phyloP scores from a whole-genome alignment of 2,888 invertebrate genomes.

The Erpobdella octoculata region DNA sequence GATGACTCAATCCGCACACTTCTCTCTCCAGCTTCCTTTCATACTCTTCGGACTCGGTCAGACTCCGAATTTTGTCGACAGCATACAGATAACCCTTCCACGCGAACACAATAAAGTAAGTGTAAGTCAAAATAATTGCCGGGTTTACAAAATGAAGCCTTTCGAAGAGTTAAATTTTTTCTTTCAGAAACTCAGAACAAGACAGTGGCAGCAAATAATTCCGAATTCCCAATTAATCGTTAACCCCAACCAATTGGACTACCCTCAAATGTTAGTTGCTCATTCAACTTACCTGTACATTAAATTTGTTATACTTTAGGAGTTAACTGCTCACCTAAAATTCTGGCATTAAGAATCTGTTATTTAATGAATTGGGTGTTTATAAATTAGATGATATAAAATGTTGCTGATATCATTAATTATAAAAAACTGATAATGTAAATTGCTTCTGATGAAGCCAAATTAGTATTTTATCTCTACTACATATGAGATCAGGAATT shows the following conservation, averaged over 20 bases:
- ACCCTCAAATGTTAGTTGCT: slow-evolving; percentile 58
- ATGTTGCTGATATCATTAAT: no score
- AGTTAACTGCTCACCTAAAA: no score
- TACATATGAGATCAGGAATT: no score
- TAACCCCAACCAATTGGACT: slow-evolving; percentile 69
- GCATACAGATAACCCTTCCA: slow-evolving; percentile 66
- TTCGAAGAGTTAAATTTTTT: neutral
- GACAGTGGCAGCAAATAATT: slow-evolving; percentile 78
- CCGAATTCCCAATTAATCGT: slow-evolving; percentile 96
- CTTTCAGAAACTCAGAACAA: slow-evolving; percentile 11
- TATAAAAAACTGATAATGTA: no score
- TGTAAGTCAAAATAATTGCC: neutral
- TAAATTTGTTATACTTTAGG: no score
- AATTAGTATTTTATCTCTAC: no score
- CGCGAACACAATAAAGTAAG: neutral
- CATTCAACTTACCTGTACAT: no score
- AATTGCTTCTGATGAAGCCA: no score
- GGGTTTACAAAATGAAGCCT: neutral
- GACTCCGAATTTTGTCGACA: slow-evolving; percentile 93
- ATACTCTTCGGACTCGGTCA: slow-evolving; percentile 92
- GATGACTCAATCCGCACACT: slow-evolving; percentile 81
- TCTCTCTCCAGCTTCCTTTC: slow-evolving; percentile 86
- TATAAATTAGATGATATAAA: no score
- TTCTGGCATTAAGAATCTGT: no score
- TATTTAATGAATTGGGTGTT: no score